These are phyloP conservation scores for Propsilocerus akamusi DNA, from an alignment of 1,140 invertebrate genomes.

Conservation along the genomic window DNA sequence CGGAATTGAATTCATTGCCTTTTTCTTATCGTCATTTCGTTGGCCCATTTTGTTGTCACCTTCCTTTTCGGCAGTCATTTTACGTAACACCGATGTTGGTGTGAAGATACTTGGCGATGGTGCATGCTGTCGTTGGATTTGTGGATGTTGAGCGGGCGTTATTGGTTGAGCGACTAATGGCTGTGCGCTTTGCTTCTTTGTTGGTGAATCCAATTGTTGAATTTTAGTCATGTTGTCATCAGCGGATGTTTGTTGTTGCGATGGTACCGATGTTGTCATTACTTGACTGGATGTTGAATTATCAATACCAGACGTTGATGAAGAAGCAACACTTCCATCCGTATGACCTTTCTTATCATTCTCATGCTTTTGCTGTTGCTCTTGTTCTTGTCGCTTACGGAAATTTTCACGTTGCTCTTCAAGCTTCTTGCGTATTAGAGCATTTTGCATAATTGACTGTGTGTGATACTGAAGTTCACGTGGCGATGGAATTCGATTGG, in stretches of 20 bases:
- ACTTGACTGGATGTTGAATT: background rate
- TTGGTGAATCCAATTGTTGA: constrained; percentile 24
- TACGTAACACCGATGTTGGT: constrained; percentile 75
- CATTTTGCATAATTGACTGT: constrained; percentile 64
- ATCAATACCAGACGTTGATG: background rate
- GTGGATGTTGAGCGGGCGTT: constrained; percentile 11
- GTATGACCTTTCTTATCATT: constrained; percentile 6
- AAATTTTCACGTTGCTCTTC: constrained; percentile 71
- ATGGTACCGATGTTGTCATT: constrained; percentile 10
- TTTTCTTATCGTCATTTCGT: background rate
- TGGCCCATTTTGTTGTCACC: constrained; percentile 17
- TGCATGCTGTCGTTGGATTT: constrained; percentile 13
- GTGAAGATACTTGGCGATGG: constrained; percentile 65
- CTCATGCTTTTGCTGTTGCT: constrained; percentile 25
- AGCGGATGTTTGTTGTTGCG: constrained; percentile 14
- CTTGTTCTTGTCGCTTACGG: constrained; percentile 53
- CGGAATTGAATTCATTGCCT: background rate
- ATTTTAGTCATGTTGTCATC: no score
- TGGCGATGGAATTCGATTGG: constrained; percentile 58
- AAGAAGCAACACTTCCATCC: constrained; percentile 10
- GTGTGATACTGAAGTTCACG: constrained; percentile 64
- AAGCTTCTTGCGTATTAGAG: constrained; percentile 67
- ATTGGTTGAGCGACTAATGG: no score
- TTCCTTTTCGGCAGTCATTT: constrained; percentile 83
- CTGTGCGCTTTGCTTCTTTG: constrained; percentile 26